These are phyloP conservation scores for Acromyrmex heyeri DNA, from an alignment of 1,140 invertebrate species.

Conservation along the genomic window DNA sequence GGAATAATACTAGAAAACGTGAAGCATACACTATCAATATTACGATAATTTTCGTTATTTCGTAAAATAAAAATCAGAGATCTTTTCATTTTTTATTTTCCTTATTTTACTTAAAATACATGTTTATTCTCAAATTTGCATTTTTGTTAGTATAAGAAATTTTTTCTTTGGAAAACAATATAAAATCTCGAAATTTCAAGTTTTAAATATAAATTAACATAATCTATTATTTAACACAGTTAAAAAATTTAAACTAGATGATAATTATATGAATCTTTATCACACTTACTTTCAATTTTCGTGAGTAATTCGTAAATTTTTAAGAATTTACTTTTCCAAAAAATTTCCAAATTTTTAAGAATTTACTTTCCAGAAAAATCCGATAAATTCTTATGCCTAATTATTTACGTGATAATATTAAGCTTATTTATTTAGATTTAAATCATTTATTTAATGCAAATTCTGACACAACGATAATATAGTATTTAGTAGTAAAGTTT, in stretches of 20 bases:
- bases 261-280: constrained; percentile 13
- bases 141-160: not conserved
- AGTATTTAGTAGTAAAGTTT: not conserved
- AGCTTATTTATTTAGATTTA: not conserved
- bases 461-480: not conserved
- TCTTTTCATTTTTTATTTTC: not conserved
- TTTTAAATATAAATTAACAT: constrained; percentile 28
- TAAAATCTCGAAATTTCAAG: not conserved
- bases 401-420: not conserved
- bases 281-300: not conserved
- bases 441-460: constrained; percentile 24
- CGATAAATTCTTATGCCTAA: not conserved
- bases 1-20: not conserved
- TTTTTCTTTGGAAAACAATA: not conserved
- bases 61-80: not conserved
- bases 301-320: constrained; percentile 18
- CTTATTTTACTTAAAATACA: not conserved
- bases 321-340: not conserved
- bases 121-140: not conserved
- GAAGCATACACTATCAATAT: not conserved
- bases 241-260: constrained; percentile 3
- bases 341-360: not conserved
- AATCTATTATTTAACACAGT: constrained; percentile 17
- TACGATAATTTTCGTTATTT: not conserved
- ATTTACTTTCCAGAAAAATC: not conserved